Conservation (phyloP, 2,888 invertebrate genomes). For the Trachelus stipa region DNA sequence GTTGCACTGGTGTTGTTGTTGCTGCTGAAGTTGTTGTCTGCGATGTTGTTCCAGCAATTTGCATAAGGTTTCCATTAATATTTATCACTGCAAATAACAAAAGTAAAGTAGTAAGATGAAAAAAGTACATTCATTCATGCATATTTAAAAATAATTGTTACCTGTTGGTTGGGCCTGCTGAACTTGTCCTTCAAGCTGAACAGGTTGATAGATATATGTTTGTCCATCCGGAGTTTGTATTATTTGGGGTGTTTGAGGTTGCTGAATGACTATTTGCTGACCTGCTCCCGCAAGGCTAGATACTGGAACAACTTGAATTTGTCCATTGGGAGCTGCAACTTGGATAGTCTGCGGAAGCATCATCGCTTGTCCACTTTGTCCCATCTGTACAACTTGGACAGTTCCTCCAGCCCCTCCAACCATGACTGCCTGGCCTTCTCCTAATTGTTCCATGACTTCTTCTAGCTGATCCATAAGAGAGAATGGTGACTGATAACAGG, state of each 20-base stretch:
- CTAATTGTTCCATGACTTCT: conserved; percentile 58
- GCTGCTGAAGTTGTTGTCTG: conserved; percentile 67
- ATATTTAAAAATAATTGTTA: conserved; percentile 46
- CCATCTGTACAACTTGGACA: conserved; percentile 63
- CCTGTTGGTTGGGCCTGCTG: conserved; percentile 74
- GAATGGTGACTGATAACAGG: neutral
- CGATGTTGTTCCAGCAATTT: conserved; percentile 69
- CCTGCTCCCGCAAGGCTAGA: conserved; percentile 71
- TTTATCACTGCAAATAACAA: conserved; percentile 73
- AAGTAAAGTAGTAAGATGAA: neutral
- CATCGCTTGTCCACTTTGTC: conserved; percentile 74
- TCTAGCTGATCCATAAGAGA: conserved; percentile 7
- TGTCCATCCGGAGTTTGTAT: conserved; percentile 94
- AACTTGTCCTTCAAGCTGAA: conserved; percentile 71
- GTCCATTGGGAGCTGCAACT: conserved; percentile 75
- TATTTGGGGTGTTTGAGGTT: conserved; percentile 80
- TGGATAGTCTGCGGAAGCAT: conserved; percentile 70
- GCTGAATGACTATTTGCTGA: conserved; percentile 73
- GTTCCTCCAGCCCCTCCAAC: conserved; percentile 61
- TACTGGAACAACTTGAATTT: conserved; percentile 81
- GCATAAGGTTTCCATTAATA: conserved; percentile 82
- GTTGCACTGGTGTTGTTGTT: conserved; percentile 63
- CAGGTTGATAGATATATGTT: conserved; percentile 89
- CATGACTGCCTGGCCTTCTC: conserved; percentile 62
- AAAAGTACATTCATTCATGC: neutral